Percentiles rank a stretch among this genome's conserved stretches.
These are phyloP conservation scores for Drosophila formosana DNA, from an alignment of 2,888 invertebrate species.

Conservation along the genomic window DNA sequence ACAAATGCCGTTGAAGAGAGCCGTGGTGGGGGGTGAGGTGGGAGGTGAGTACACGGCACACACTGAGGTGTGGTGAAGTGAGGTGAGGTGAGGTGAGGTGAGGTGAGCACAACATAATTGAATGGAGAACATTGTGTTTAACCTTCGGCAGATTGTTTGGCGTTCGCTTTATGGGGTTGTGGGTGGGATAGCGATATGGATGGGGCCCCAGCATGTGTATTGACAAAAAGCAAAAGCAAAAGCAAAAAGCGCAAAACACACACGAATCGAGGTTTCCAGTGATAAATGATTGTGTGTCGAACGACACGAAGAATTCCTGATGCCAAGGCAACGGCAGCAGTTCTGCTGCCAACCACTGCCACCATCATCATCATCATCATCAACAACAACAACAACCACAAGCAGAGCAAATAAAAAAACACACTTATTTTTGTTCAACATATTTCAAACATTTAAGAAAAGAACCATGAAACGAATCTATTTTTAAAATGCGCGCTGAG, in stretches of 20 bases:
- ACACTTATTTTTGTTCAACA: slow-evolving; percentile 75
- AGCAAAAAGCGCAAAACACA: background rate
- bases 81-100: background rate
- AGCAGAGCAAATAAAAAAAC: slow-evolving; percentile 23
- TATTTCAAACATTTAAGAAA: slow-evolving; percentile 74
- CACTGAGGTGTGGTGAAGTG: background rate
- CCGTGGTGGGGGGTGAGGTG: background rate
- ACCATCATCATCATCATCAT: slow-evolving; percentile 10
- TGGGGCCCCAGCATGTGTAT: slow-evolving; percentile 32
- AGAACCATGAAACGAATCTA: slow-evolving; percentile 79
- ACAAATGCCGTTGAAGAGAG: slow-evolving; percentile 9
- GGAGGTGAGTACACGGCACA: background rate
- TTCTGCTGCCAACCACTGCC: slow-evolving; percentile 6
- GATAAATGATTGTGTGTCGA: slow-evolving; percentile 56
- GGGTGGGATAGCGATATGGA: background rate
- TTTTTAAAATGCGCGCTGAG: slow-evolving; percentile 76
- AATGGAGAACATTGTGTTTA: slow-evolving; percentile 60
- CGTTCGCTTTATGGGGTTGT: background rate
- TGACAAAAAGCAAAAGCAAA: slow-evolving; percentile 8
- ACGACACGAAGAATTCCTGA: slow-evolving; percentile 10
- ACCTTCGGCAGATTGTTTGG: slow-evolving; percentile 48
- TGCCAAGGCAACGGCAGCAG: slow-evolving; percentile 8
- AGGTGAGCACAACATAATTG: slow-evolving; percentile 60
- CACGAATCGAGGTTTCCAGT: slow-evolving; percentile 42
- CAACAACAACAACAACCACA: slow-evolving; percentile 21